Percentiles rank a stretch among this genome's conserved stretches.
phyloP scores from a whole-genome alignment of 2,888 invertebrate species.

The Leuctra nigra region DNA sequence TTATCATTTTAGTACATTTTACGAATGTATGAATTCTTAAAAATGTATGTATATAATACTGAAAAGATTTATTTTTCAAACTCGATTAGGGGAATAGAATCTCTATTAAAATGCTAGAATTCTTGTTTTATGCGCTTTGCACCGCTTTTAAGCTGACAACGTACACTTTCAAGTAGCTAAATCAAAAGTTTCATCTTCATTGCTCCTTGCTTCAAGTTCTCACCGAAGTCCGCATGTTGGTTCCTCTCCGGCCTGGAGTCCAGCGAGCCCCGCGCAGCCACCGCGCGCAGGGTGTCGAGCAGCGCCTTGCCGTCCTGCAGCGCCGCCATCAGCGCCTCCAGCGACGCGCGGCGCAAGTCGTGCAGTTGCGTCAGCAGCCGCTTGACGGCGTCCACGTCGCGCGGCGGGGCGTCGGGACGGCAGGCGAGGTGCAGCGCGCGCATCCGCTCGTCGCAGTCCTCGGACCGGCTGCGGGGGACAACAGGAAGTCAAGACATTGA shows the following conservation, averaged over 20 bases:
- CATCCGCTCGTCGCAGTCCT: constrained; percentile 62
- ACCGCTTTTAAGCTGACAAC: too few relatives aligned
- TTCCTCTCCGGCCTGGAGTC: constrained; percentile 64
- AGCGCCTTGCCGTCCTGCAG: constrained; percentile 72
- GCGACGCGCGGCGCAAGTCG: constrained; percentile 61
- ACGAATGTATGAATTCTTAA: too few relatives aligned
- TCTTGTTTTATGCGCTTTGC: too few relatives aligned
- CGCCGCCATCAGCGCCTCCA: constrained; percentile 72
- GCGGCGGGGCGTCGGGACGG: constrained; percentile 57
- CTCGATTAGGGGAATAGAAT: too few relatives aligned
- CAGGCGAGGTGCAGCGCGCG: constrained; percentile 62
- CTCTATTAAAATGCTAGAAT: too few relatives aligned
- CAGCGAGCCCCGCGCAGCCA: constrained; percentile 65
- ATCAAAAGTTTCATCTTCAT: too few relatives aligned
- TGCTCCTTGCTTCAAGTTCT: background rate
- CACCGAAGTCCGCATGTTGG: constrained; percentile 47
- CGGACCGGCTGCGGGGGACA: constrained; percentile 46
- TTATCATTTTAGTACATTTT: too few relatives aligned
- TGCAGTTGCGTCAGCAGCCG: constrained; percentile 62
- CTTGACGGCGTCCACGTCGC: constrained; percentile 65
- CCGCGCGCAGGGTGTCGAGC: constrained; percentile 64
- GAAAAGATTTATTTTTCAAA: too few relatives aligned
- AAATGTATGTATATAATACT: too few relatives aligned
- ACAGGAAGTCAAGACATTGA: background rate
- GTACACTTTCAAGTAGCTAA: too few relatives aligned